Base-by-base conservation (phyloP, 2,113 vertebrate species). In the Misgurnus anguillicaudatus region DNA sequence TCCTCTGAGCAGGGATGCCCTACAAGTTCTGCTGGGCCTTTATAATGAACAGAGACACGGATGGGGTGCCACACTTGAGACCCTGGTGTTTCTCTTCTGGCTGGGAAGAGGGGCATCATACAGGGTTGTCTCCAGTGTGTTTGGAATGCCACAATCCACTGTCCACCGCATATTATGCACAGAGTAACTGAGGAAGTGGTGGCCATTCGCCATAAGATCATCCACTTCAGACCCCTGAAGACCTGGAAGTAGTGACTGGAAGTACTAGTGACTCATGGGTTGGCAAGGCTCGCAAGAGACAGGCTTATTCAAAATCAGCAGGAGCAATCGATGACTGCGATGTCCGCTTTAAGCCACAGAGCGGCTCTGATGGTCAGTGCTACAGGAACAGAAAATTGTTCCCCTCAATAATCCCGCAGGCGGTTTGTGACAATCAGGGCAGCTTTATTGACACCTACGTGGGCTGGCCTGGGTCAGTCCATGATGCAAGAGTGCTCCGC, bases 81-180 rank as follows among this genome's bases (percentile, higher is more conserved):
- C 60, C 19, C 14, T 63, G 61, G 61, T 4, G 31, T 63, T 7
- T 63, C 61, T 63, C 5, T 63, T 63, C 61, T 63, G 61, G 4
- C 24, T 36, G 47, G 47, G 5, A 1, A 21, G 67, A 19, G 67
- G 67, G 3, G 11, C 67, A 53, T 70, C 67, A 14, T 70, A 53
- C 47, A 70, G 19, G 16, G 67, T 53, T 45, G 71, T 75, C 51
- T 57, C 61, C 3, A 64, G 79, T 39, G 47, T 80, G 19, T 71
- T 80, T 17, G 41, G 41, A 42, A 42, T 39, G 47, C 38, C 69
- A 55, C 61, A 63, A 38, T 39, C 70, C 79, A 16, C 71, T 60
- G 47, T 74, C 63, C 71, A 48, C 10, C 11, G 13, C 79, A n/a
- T n/a, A 24, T 62, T 48, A 36, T 74, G 53, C 71, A 48, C 10